Evolutionary conservation across 1,140 invertebrate genomes (phyloP), one percentile per base, ranked within the genome.

Genomic region (Drosophila prosaltans): DNA sequence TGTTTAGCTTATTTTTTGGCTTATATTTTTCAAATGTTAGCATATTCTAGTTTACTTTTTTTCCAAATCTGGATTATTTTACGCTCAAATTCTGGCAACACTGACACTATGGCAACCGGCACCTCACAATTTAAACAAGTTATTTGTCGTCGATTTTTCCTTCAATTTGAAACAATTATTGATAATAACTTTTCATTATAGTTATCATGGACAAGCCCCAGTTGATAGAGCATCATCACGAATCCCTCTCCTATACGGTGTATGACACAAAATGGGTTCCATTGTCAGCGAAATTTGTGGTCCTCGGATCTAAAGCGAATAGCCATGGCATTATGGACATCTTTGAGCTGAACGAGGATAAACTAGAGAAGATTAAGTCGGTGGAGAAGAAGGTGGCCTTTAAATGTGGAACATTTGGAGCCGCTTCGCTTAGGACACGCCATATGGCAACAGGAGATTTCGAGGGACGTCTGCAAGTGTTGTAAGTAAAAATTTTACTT

Each of bases 181-280:
- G 26, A 57, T 21, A 48, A 51, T 24, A 61, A 45, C 48, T 45
- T 62, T 60, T 1, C 9, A 57, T 45, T 43, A 39, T 16, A n/a
- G 28, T 7, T 54, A 72, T 63, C 26, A 92, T 94, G 94, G 94
- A 94, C 39, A 98, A 98, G 77, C 97, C 98, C 0, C 97, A 98
- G 93, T 96, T 99, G 77, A 97, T 99, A 76, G 95, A 96, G 66
- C 97, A 98, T 91, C 94, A 96, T 16, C 96, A 98, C 89, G 96
- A 97, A 92, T 93, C 95, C 36, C 86, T 98, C 1, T 95, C 97
- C 91, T 98, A 97, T 93, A 97, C 97, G 5, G 90, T 98, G 16
- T 98, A 97, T 92, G 98, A 98, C 90, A 94, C 95, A n/a, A 97
- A 97, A 93, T 99, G 98, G 98, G 96, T 99, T 82, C 98, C 98